A percentile compares a stretch with the other conserved stretches of the same genome.
Conservation (phyloP, 2,888 invertebrate species). For the Tipula lateralis region DNA sequence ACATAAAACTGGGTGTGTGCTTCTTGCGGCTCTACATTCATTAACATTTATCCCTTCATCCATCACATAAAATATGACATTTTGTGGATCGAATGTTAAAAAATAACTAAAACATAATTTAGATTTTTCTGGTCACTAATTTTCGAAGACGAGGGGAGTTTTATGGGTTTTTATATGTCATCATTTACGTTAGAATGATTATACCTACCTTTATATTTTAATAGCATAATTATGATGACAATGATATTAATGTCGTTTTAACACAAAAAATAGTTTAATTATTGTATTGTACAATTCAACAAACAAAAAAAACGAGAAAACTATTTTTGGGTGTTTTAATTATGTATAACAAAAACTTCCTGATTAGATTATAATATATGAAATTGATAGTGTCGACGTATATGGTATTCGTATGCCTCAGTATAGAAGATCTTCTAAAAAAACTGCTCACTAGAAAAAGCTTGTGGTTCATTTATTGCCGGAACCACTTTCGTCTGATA, state of each 20-base stretch:
- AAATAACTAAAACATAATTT: constrained; percentile 6
- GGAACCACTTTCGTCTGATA: too few species aligned
- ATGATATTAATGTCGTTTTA: background rate
- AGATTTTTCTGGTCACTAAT: background rate
- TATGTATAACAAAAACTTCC: background rate
- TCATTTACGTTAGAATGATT: background rate
- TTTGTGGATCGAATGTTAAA: constrained; percentile 3
- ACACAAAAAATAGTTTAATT: background rate
- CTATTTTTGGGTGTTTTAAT: background rate
- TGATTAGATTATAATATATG: background rate
- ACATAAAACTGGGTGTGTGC: constrained; percentile 1
- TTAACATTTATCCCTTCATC: constrained; percentile 19
- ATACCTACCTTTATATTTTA: background rate
- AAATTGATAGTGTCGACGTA: too few species aligned
- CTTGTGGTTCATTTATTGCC: too few species aligned
- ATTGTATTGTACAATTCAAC: background rate
- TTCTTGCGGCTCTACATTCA: constrained; percentile 15
- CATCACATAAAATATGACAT: constrained; percentile 24
- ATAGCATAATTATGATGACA: background rate
- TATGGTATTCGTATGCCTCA: too few species aligned
- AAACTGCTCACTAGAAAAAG: too few species aligned
- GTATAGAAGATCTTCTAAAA: too few species aligned
- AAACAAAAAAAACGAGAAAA: too few species aligned
- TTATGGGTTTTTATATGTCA: constrained; percentile 11
- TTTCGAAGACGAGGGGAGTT: background rate